Evolutionary conservation across 2,888 invertebrate species (phyloP), one percentile per base, ranked within the genome.

Genomic region (Cantharis lateralis): DNA sequence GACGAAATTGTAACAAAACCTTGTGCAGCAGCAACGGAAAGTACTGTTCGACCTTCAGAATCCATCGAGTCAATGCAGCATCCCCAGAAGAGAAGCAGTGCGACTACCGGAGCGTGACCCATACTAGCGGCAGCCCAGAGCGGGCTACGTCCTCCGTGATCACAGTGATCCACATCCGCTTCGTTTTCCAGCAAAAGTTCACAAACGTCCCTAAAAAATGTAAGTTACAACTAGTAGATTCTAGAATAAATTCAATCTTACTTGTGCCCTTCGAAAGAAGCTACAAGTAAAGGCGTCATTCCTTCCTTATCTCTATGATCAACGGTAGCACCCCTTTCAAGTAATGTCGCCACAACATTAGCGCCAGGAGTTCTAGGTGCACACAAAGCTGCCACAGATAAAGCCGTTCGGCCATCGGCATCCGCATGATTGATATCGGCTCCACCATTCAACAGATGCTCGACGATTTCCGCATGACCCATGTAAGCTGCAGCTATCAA

Each of bases 61-160:
- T 98, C 98, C 91, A 98, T 98, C 83, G 93, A 94, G 89, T 98
- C 98, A 72, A 98, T 96, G 84, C 96, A 96, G 79, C 97, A 97
- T 62, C 98, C 98, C 98, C 98, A 98, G 89, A 97, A 97, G 80
- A 98, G 91, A 80, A 98, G 89, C 80, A 97, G 90, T 15, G 95
- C 93, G 1, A 97, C 95, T 0, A 97, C 94, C 13, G 93, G 91
- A 20, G 96, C 94, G 88, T 97, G 97, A 0, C 98, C 97, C 88
- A 97, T 97, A 11, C 96, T 95, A 9, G 97, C 97, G 0, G 97
- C 97, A 10, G 97, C 97, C 94, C 97, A 97, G 80, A 97, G 89
- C 2, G 96, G 96, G 1, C 95, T 95, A 70, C 96, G 91, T 0
- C 96, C 96, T 76, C 93, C 93, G 71, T 91, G 91, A 86, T 97